Percentiles rank a stretch among this genome's conserved stretches.
These are phyloP conservation scores for Lycodopsis pacificus DNA, from an alignment of 2,797 vertebrate genomes.

Conservation along the genomic window DNA sequence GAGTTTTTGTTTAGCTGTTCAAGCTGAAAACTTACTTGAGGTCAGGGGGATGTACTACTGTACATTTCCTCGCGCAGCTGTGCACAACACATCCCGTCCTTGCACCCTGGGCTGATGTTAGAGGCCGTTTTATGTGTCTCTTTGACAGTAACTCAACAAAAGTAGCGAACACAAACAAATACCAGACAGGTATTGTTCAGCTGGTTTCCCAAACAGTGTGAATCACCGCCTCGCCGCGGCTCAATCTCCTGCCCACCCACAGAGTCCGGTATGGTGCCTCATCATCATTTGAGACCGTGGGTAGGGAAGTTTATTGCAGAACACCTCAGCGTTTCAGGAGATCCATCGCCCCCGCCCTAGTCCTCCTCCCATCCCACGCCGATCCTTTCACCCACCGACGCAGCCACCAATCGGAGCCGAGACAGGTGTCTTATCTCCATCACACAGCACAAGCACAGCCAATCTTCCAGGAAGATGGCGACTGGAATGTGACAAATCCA, in stretches of 20 bases:
- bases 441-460: conserved; percentile 83
- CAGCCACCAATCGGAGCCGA: conserved; percentile 68
- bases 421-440: conserved; percentile 90
- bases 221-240: conserved; percentile 71
- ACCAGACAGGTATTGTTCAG: conserved; percentile 70
- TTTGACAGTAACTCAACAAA: conserved; percentile 73
- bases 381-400: conserved; percentile 42
- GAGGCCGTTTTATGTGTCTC: conserved; percentile 43
- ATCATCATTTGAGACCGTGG: conserved; percentile 79
- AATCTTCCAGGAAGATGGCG: conserved; percentile 86
- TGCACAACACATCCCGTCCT: conserved; percentile 27
- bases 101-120: conserved; percentile 31
- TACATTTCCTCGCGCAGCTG: conserved; percentile 30
- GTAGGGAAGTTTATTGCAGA: conserved; percentile 79
- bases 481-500: conserved; percentile 90
- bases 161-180: conserved; percentile 70
- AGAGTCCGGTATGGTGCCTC: conserved; percentile 73
- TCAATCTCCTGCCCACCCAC: conserved; percentile 76
- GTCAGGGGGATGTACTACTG: conserved; percentile 22
- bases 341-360: conserved; percentile 64
- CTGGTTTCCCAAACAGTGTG: conserved; percentile 73
- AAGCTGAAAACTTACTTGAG: conserved; percentile 34
- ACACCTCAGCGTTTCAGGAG: conserved; percentile 80
- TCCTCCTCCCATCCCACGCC: conserved; percentile 58
- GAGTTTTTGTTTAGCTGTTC: conserved; percentile 12